phyloP scores from a whole-genome alignment of 1,140 invertebrate species.

The Antheraea mylitta region DNA sequence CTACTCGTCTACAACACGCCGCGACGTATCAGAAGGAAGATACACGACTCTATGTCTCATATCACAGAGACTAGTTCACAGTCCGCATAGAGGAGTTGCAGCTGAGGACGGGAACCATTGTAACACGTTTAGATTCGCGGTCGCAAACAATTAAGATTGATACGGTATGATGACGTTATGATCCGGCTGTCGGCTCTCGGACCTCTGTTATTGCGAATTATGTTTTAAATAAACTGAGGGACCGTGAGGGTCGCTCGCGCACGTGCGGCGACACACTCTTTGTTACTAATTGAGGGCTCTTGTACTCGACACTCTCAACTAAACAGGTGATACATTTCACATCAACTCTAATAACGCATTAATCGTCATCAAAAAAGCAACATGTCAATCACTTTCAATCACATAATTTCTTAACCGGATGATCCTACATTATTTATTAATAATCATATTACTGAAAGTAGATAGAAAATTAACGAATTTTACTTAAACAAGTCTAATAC shows the following conservation, averaged over 20 bases:
- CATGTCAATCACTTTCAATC: background rate
- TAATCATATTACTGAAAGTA: too few relatives aligned
- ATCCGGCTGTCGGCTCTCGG: conserved; percentile 28
- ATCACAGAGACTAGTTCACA: background rate
- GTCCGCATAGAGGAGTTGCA: background rate
- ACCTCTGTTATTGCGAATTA: conserved; percentile 34
- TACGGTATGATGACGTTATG: conserved; percentile 55
- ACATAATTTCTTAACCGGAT: too few relatives aligned
- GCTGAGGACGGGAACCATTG: conserved; percentile 15
- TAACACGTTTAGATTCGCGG: conserved; percentile 30
- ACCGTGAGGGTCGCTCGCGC: conserved; percentile 11
- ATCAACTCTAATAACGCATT: background rate
- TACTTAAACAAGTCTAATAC: too few relatives aligned
- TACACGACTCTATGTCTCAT: background rate
- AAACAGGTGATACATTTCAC: background rate
- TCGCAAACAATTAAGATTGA: conserved; percentile 52
- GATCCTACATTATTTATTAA: too few relatives aligned
- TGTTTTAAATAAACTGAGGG: conserved; percentile 2
- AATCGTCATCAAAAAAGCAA: background rate
- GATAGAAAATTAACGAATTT: too few relatives aligned
- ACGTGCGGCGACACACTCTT: background rate
- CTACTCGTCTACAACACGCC: background rate
- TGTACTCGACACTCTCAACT: background rate
- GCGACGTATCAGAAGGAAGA: background rate
- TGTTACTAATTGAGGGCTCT: background rate